A percentile compares a stretch with the other conserved stretches of the same genome.
Evolutionary conservation across 2,797 vertebrate genomes (phyloP).

Genomic region (Steatocranus sp.): DNA sequence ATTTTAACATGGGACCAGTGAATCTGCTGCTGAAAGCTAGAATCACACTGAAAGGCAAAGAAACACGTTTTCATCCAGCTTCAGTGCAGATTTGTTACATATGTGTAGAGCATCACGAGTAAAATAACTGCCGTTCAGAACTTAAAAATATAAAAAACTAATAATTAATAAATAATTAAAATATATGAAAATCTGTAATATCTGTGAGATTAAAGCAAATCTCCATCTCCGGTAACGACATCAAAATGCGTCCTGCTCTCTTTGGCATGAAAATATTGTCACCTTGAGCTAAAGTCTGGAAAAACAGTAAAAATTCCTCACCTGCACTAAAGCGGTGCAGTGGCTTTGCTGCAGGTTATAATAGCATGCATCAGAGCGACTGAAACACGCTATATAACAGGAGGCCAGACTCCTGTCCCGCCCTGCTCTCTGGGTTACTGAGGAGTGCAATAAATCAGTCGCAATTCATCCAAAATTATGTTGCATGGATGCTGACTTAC

Average conservation of each 20-base stretch:
- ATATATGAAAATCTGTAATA: not conserved
- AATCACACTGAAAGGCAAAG: not conserved
- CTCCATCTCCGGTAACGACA: not conserved
- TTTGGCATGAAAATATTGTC: slow-evolving; percentile 3
- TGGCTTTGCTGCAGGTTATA: not conserved
- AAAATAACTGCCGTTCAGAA: not conserved
- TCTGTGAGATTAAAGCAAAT: not conserved
- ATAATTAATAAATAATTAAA: not conserved
- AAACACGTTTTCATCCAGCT: not conserved
- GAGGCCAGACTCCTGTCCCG: not conserved
- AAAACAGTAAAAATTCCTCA: slow-evolving; percentile 53
- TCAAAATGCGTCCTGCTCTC: not conserved
- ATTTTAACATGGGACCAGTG: not conserved
- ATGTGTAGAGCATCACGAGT: not conserved
- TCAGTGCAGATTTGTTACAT: not conserved
- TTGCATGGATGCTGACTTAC: not conserved
- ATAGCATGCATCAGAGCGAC: not conserved
- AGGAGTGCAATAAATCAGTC: not conserved
- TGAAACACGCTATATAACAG: not conserved
- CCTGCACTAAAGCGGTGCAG: slow-evolving; percentile 43
- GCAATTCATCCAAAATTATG: not conserved
- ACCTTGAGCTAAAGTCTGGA: slow-evolving; percentile 49
- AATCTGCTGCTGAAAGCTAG: not conserved
- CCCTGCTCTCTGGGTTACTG: not conserved
- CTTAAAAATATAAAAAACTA: not conserved